A percentile compares a stretch with the other conserved stretches of the same genome.
Evolutionary conservation across 2,113 vertebrate genomes (phyloP).

Genomic region (Actenoides lindsayi): DNA sequence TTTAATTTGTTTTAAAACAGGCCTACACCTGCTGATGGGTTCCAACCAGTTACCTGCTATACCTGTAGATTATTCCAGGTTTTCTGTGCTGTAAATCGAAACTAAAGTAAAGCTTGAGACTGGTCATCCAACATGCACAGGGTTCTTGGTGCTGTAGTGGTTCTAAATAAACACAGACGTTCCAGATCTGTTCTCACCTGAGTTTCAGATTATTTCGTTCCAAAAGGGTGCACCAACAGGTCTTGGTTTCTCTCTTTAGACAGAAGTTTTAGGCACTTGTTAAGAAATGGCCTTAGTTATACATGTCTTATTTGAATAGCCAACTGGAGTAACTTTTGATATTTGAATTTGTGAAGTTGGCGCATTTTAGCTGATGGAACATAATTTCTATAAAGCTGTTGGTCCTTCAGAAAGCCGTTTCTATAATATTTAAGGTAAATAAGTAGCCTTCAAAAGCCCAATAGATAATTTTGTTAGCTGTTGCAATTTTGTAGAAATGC

Average conservation of each 20-base stretch:
- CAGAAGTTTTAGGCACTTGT: not conserved
- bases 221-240: not conserved
- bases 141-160: not conserved
- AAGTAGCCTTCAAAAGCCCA: not conserved
- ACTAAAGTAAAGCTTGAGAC: not conserved
- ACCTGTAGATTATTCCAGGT: not conserved
- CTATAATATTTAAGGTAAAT: not conserved
- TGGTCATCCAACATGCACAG: not conserved
- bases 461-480: not conserved
- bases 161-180: not conserved
- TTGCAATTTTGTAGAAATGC: not conserved
- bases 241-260: not conserved
- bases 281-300: not conserved
- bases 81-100: slow-evolving; percentile 17
- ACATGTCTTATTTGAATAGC: not conserved
- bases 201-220: not conserved
- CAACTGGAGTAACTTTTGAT: not conserved
- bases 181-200: not conserved
- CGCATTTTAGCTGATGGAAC: not conserved
- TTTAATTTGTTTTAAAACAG: not conserved
- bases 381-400: not conserved
- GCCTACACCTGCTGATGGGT: not conserved
- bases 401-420: not conserved
- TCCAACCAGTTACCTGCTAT: not conserved
- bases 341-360: not conserved